A percentile compares a stretch with the other conserved stretches of the same genome.
Evolutionary conservation across 2,888 invertebrate genomes (phyloP).

Genomic region (Pyralis farinalis): DNA sequence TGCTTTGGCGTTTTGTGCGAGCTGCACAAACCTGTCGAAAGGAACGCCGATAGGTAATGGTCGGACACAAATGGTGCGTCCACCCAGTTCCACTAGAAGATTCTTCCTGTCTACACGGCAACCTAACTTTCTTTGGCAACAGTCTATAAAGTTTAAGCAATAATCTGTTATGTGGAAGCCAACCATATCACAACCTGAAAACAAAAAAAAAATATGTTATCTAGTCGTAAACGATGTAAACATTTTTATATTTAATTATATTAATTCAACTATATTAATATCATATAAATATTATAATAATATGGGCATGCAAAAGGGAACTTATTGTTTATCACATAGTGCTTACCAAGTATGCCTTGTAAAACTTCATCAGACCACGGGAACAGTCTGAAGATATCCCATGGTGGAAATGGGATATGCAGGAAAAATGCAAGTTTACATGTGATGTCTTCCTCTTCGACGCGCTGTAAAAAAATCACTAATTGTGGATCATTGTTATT

Average conservation of each 20-base stretch:
- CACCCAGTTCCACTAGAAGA: constrained; percentile 92
- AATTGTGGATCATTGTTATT: no score
- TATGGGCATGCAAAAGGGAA: no score
- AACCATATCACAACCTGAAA: constrained; percentile 92
- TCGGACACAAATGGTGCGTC: constrained; percentile 90
- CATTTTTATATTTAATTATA: no score
- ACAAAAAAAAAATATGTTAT: constrained; percentile 10
- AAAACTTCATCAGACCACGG: constrained; percentile 97
- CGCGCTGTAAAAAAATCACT: constrained; percentile 73
- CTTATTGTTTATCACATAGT: neutral
- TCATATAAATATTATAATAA: no score
- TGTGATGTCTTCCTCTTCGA: constrained; percentile 88
- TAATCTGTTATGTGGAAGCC: constrained; percentile 96
- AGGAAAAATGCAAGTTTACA: constrained; percentile 95
- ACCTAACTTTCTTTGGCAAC: constrained; percentile 92
- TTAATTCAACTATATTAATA: no score
- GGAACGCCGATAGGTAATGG: constrained; percentile 95
- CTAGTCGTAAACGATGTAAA: neutral
- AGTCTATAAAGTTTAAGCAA: constrained; percentile 94
- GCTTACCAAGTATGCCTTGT: constrained; percentile 91
- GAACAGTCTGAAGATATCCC: constrained; percentile 95
- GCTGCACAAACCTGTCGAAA: constrained; percentile 90
- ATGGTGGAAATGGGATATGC: constrained; percentile 97
- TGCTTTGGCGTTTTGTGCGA: constrained; percentile 86
- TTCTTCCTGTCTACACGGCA: constrained; percentile 94